Percentiles rank a stretch among this genome's conserved stretches.
phyloP scores from a whole-genome alignment of 2,113 vertebrate genomes.

The Cheilinus undulatus region DNA sequence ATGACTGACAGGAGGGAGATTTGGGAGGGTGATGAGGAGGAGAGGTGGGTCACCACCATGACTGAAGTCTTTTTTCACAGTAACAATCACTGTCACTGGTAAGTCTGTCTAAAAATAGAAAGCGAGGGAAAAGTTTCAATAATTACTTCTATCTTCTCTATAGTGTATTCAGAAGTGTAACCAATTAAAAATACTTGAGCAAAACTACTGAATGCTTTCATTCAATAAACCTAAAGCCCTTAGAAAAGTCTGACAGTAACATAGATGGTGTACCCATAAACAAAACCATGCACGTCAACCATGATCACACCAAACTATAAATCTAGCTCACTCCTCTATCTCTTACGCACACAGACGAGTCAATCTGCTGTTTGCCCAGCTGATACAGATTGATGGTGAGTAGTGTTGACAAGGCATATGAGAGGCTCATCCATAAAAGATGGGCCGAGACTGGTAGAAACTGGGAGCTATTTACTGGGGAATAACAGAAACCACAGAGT shows the following conservation, averaged over 20 bases:
- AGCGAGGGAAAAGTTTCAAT: not conserved
- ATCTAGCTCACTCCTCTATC: constrained; percentile 10
- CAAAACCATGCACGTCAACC: not conserved
- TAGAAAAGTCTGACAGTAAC: not conserved
- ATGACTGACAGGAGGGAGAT: constrained; percentile 38
- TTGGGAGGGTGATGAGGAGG: not conserved
- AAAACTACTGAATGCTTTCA: too few species aligned
- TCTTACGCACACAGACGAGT: constrained; percentile 22
- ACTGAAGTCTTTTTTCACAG: not conserved
- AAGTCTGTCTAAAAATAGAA: not conserved
- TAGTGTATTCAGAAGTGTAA: constrained; percentile 1
- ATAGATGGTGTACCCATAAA: not conserved
- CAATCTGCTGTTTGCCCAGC: constrained; percentile 40
- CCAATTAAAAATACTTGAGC: not conserved
- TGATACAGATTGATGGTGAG: constrained; percentile 56
- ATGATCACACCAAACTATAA: not conserved
- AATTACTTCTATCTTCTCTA: not conserved
- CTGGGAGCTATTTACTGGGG: constrained; percentile 37
- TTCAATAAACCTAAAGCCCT: not conserved
- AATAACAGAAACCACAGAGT: constrained; percentile 44
- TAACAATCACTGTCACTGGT: too few species aligned
- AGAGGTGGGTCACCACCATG: not conserved
- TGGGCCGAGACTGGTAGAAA: constrained; percentile 25
- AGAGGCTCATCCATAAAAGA: constrained; percentile 71
- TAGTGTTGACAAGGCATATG: constrained; percentile 37